Conservation (phyloP, 2,888 invertebrate species). For the Synanthedon myopaeformis region DNA sequence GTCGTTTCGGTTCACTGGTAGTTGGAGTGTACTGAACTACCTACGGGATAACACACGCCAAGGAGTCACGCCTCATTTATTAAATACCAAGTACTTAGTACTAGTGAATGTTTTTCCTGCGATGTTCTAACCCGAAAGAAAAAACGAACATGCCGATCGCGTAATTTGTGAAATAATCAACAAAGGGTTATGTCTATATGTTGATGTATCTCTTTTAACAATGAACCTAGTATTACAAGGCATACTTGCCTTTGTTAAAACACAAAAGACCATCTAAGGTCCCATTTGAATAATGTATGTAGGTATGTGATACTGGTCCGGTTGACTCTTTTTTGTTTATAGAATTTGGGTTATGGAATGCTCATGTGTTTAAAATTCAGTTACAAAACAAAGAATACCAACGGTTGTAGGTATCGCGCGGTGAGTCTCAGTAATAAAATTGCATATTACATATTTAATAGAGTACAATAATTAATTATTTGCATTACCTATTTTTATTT, state of each 20-base stretch:
- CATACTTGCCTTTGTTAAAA: background rate
- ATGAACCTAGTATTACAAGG: constrained; percentile 4
- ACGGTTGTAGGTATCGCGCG: background rate
- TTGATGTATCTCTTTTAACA: constrained; percentile 2
- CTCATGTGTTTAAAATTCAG: constrained; percentile 7
- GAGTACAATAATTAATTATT: no score
- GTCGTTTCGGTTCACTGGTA: no score
- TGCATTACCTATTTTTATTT: no score
- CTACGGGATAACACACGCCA: no score
- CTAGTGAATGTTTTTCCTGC: no score
- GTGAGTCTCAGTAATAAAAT: no score
- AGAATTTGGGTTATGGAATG: background rate
- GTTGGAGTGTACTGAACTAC: no score
- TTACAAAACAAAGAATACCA: constrained; percentile 1
- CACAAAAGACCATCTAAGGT: constrained; percentile 3
- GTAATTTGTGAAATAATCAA: background rate
- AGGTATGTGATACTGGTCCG: constrained; percentile 6
- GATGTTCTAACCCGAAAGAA: no score
- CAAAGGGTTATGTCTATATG: background rate
- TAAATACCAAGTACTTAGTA: no score
- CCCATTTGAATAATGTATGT: constrained; percentile 10
- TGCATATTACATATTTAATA: no score
- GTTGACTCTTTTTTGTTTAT: background rate
- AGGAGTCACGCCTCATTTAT: no score
- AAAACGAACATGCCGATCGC: background rate